Conservation (phyloP, 2,113 vertebrate genomes). For the Megalops atlanticus region DNA sequence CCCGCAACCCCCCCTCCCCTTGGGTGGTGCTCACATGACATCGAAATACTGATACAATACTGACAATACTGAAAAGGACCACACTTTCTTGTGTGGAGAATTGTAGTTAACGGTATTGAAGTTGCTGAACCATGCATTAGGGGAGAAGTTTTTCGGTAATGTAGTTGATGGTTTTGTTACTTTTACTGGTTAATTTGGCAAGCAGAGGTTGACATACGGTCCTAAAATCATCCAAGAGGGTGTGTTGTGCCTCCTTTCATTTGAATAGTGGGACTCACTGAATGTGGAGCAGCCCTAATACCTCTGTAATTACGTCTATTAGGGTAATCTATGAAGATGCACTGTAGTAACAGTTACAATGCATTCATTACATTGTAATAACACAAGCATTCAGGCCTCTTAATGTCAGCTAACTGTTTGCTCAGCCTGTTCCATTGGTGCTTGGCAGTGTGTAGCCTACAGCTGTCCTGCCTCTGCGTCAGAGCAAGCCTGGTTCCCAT, state of each 20-base stretch:
- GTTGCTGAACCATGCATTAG: not conserved
- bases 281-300: not conserved
- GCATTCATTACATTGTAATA: not conserved
- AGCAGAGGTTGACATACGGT: not conserved
- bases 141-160: not conserved
- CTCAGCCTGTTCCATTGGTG: too few relatives aligned
- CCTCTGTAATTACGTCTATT: not conserved
- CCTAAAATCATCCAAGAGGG: not conserved
- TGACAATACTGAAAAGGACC: not conserved
- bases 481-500: not conserved
- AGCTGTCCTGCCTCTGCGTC: too few relatives aligned
- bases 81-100: not conserved
- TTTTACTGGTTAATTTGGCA: constrained; percentile 16
- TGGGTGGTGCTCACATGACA: not conserved
- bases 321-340: too few relatives aligned
- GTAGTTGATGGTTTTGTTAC: not conserved
- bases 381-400: not conserved
- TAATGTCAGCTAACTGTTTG: too few relatives aligned
- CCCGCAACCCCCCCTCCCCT: too few relatives aligned
- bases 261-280: not conserved
- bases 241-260: not conserved
- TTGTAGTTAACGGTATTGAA: not conserved
- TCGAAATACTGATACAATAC: constrained; percentile 11
- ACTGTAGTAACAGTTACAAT: not conserved
- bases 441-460: too few relatives aligned